Percentiles rank a stretch among this genome's conserved stretches.
phyloP scores from a whole-genome alignment of 2,113 vertebrate species.

The Lycaon pictus region DNA sequence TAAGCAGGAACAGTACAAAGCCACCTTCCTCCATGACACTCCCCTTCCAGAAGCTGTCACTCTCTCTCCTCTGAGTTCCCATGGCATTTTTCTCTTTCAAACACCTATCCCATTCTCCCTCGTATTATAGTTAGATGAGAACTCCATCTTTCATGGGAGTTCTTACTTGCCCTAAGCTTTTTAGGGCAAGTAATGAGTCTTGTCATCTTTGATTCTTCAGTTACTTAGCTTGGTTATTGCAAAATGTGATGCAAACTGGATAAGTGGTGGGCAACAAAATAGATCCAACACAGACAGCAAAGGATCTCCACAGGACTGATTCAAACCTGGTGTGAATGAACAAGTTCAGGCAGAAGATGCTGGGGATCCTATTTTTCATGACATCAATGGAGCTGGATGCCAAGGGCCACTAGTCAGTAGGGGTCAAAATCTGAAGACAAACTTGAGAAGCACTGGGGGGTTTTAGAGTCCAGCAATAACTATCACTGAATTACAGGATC shows the following conservation, averaged over 20 bases:
- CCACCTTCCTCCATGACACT: background rate
- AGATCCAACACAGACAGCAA: background rate
- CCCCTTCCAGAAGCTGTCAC: background rate
- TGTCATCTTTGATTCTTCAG: background rate
- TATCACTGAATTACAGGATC: background rate
- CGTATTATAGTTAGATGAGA: background rate
- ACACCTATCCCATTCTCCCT: background rate
- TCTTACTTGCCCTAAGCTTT: background rate
- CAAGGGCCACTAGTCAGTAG: background rate
- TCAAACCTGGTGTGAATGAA: background rate
- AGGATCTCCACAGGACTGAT: background rate
- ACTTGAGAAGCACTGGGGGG: background rate
- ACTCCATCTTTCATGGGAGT: background rate
- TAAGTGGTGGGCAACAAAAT: background rate
- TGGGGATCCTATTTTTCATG: background rate
- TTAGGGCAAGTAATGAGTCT: background rate
- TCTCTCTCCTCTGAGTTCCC: background rate
- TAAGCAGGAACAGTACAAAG: background rate
- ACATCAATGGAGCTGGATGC: background rate
- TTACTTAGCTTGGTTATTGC: background rate
- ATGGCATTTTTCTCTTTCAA: background rate
- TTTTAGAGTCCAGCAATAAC: background rate
- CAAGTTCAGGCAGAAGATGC: background rate
- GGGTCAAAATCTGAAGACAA: conserved; percentile 1
- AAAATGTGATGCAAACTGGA: background rate